These are phyloP conservation scores for Heterocephalus glaber DNA, from an alignment of 2,113 vertebrate genomes.

Conservation along the genomic window DNA sequence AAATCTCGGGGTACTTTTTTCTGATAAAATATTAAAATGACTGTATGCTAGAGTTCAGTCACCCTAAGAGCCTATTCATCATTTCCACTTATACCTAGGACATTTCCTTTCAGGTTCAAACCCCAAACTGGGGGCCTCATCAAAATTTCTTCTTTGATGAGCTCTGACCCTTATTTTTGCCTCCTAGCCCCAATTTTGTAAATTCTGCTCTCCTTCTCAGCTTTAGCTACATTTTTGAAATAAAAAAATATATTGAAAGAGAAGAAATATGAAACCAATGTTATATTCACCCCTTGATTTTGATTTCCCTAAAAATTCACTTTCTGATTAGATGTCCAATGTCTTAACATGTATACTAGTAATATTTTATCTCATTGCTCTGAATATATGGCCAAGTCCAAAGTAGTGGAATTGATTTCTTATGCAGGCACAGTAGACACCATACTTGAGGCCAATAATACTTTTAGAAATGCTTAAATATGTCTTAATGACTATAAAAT, in stretches of 20 bases:
- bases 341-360: constrained; percentile 9
- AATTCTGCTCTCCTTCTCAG: neutral
- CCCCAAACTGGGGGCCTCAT: neutral
- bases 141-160: neutral
- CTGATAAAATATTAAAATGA: neutral
- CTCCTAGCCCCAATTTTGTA: neutral
- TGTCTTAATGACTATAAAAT: neutral
- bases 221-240: neutral
- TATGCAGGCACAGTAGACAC: neutral
- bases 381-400: neutral
- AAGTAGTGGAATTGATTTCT: neutral
- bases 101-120: neutral
- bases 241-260: neutral
- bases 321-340: neutral
- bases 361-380: neutral
- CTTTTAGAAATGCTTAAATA: neutral
- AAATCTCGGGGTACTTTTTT: neutral
- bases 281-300: neutral
- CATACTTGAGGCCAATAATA: neutral
- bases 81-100: neutral
- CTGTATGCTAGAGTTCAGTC: neutral
- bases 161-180: neutral
- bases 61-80: neutral
- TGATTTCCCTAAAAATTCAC: neutral
- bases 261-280: neutral